Base-by-base conservation (phyloP, 1,140 invertebrate genomes). In the Drosophila tropicalis region DNA sequence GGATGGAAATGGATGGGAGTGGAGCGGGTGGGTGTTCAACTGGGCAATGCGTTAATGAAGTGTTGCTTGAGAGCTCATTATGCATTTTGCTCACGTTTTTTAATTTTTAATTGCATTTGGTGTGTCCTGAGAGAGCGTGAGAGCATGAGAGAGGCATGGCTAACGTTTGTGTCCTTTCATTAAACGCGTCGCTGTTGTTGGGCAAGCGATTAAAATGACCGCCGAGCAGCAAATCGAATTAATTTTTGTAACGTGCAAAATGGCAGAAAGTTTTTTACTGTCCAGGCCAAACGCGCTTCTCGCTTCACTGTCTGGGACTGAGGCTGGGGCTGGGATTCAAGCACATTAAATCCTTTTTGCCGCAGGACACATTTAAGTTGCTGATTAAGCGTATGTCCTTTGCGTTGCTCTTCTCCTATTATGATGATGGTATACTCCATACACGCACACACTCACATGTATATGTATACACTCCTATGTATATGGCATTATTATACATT, bases 191-290 rank as follows among this genome's bases (percentile, higher is more conserved):
- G 36, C 36, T 39, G 36, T 39, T 39, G 36, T 39, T 65, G 70
- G 76, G 76, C 66, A 68, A 76, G 75, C 76, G 82, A 90, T 90
- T 90, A 91, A 91, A 82, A 81, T 81, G 76, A 91, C 89, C 89
- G 79, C 89, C 79, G 83, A 86, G 75, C 84, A 83, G 75, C 89
- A 91, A 91, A 91, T 91, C 84, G 89, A 91, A 89, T 91, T 91
- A 91, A 91, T 91, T 91, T 91, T 86, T 89, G 89, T 91, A 91
- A 91, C 76, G 84, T 82, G 84, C 74, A 90, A 90, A 90, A 85
- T 72, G 79, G 68, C 68, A 77, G 36, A 71, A 77, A 77, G 67
- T 66, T 71, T 70, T 29, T 62, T 57, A 54, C 51, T 12, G 19
- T 62, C 22, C 22, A 25, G 22, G 3, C 22, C 22, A 25, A 25